Conservation (phyloP, 2,797 vertebrate species). For the Cossypha caffra region DNA sequence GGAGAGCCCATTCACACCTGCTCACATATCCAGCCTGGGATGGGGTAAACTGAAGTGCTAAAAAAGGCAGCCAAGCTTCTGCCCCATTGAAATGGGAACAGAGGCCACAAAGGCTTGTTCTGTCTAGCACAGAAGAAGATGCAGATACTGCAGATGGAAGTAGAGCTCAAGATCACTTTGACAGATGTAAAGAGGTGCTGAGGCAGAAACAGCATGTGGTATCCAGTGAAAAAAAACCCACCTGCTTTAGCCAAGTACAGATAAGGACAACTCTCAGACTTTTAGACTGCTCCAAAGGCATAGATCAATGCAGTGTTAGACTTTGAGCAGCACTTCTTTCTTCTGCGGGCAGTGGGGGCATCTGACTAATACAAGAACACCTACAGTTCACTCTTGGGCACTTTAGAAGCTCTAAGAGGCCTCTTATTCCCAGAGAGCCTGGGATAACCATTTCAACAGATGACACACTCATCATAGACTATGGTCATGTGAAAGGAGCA, state of each 20-base stretch:
- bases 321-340: conserved; percentile 45
- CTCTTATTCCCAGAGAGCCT: neutral
- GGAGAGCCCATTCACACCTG: neutral
- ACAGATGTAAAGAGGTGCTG: neutral
- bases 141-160: neutral
- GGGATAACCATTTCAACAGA: conserved; percentile 30
- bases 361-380: neutral
- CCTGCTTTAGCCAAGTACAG: conserved; percentile 16
- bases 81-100: neutral
- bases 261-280: conserved; percentile 40
- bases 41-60: neutral
- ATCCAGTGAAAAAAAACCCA: neutral
- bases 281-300: conserved; percentile 35
- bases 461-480: neutral
- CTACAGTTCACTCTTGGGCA: conserved; percentile 37
- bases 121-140: neutral
- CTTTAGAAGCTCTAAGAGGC: conserved; percentile 3
- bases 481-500: neutral
- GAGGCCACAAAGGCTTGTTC: neutral
- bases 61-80: neutral
- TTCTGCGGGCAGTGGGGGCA: conserved; percentile 35
- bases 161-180: conserved; percentile 21
- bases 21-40: neutral
- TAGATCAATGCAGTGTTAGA: neutral
- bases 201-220: conserved; percentile 45